These are phyloP conservation scores for Semnornis frantzii DNA, from an alignment of 2,113 vertebrate genomes.

Conservation along the genomic window DNA sequence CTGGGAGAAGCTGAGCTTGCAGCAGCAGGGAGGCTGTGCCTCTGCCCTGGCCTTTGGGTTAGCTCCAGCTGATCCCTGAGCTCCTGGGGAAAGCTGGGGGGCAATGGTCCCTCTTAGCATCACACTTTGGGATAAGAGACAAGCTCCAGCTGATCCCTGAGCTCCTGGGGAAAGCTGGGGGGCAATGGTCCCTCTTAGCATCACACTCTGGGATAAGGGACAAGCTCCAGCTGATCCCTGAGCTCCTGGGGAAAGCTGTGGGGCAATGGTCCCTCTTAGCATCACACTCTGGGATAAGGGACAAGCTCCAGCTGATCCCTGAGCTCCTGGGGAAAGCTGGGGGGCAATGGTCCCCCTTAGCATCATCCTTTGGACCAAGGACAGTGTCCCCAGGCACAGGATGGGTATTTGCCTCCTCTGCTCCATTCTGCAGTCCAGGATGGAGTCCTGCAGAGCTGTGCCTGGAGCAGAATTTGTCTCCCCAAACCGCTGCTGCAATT, in stretches of 20 bases:
- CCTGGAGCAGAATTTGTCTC: no score
- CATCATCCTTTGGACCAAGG: neutral
- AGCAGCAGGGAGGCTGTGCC: rapidly evolving
- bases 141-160: neutral
- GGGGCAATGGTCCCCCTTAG: neutral
- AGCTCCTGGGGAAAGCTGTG: neutral
- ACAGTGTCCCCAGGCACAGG: neutral
- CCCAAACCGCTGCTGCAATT: neutral
- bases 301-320: neutral
- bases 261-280: neutral
- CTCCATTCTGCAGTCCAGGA: no score
- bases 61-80: neutral
- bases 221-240: neutral
- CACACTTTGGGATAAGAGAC: no score
- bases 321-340: neutral
- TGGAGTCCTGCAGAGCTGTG: no score
- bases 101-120: neutral
- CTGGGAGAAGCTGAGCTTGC: neutral
- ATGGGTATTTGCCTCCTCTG: neutral
- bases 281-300: no score
- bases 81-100: rapidly evolving
- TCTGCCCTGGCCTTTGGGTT: neutral
- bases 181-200: neutral
- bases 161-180: rapidly evolving
- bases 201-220: neutral